phyloP scores from a whole-genome alignment of 1,140 invertebrate species.

The Euschistus heros region DNA sequence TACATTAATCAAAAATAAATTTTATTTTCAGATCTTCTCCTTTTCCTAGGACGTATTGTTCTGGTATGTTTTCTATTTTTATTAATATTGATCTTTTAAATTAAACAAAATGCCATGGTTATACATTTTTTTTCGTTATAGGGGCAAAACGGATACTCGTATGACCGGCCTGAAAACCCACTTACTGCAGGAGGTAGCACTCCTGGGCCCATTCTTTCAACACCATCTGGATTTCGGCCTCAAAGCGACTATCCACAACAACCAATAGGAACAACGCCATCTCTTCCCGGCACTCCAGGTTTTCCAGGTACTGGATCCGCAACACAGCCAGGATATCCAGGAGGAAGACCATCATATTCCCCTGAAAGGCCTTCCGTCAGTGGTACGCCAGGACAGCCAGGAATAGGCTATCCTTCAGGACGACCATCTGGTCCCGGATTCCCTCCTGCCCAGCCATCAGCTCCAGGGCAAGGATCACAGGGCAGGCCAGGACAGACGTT shows the following conservation, averaged over 20 bases:
- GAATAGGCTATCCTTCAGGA: constrained; percentile 12
- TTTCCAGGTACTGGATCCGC: constrained; percentile 5
- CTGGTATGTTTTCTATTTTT: not conserved
- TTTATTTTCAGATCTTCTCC: not conserved
- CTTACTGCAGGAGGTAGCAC: constrained; percentile 31
- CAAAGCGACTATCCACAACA: not conserved
- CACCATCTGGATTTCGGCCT: constrained; percentile 24
- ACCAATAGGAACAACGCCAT: not conserved
- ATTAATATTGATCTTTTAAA: not conserved
- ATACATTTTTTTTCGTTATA: constrained; percentile 23
- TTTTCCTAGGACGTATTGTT: not conserved
- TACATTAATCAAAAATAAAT: too few relatives aligned
- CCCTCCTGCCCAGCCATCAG: constrained; percentile 18
- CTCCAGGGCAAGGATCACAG: constrained; percentile 19
- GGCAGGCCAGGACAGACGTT: constrained; percentile 21
- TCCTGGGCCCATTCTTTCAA: constrained; percentile 16
- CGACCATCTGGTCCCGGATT: constrained; percentile 8
- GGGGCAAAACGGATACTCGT: constrained; percentile 44
- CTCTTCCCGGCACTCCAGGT: not conserved
- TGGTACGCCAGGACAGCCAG: not conserved
- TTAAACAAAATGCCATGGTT: too few relatives aligned
- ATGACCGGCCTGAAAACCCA: constrained; percentile 41
- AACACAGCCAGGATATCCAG: constrained; percentile 21
- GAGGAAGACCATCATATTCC: constrained; percentile 27
- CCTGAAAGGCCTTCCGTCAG: constrained; percentile 4